Evolutionary conservation across 1,140 invertebrate species (phyloP).

Genomic region (Danaus melanippus): DNA sequence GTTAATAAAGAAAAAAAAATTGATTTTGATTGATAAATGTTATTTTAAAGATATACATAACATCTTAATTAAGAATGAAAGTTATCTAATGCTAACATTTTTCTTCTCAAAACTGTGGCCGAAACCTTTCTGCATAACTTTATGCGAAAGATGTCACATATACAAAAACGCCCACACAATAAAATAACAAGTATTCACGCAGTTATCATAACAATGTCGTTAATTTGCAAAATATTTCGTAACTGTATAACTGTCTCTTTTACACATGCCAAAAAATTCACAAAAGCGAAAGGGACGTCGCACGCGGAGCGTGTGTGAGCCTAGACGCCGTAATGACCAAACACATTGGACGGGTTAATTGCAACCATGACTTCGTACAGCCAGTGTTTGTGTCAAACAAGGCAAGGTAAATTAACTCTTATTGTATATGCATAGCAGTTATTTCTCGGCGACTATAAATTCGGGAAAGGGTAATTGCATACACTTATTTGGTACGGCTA

Average conservation of each 20-base stretch:
- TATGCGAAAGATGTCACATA: too few species aligned
- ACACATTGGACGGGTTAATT: constrained; percentile 31
- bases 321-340: constrained; percentile 28
- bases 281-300: too few species aligned
- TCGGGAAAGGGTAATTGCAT: constrained; percentile 19
- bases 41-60: too few species aligned
- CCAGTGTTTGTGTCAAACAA: constrained; percentile 6
- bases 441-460: constrained; percentile 10
- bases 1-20: too few species aligned
- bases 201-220: not conserved
- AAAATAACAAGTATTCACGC: too few species aligned
- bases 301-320: constrained; percentile 14
- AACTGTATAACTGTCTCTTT: constrained; percentile 7
- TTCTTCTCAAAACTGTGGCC: too few species aligned
- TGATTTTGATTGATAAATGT: too few species aligned
- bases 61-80: too few species aligned
- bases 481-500: constrained; percentile 24
- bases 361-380: constrained; percentile 22
- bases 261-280: constrained; percentile 4
- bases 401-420: constrained; percentile 11
- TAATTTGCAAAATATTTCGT: not conserved
- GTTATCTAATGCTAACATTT: too few species aligned
- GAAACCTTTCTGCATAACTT: too few species aligned
- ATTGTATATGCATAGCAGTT: constrained; percentile 3
- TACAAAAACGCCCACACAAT: too few species aligned